A percentile compares a stretch with the other conserved stretches of the same genome.
Conservation (phyloP, 2,113 vertebrate species). For the Alouatta palliata region DNA sequence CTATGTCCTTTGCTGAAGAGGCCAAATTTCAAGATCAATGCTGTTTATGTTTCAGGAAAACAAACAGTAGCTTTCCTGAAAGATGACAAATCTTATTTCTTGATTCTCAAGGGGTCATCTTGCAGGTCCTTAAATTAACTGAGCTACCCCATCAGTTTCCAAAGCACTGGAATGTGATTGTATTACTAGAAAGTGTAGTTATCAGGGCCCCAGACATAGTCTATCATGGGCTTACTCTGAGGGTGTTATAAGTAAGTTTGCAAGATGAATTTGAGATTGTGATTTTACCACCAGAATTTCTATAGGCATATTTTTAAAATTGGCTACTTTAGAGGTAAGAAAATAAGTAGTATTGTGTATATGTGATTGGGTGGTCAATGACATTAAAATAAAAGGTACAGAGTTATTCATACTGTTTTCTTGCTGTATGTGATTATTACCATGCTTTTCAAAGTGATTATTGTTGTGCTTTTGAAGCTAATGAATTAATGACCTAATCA, state of each 20-base stretch:
- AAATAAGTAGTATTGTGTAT: not conserved
- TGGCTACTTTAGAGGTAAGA: conserved; percentile 19
- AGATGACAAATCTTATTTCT: not conserved
- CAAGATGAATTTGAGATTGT: conserved; percentile 5
- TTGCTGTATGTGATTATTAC: not conserved
- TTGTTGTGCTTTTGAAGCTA: not conserved
- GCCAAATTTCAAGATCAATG: not conserved
- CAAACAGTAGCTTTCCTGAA: not conserved
- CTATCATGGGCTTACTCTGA: not conserved
- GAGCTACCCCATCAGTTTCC: not conserved
- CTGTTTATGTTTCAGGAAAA: not conserved
- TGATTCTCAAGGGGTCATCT: conserved; percentile 19
- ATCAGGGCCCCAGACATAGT: not conserved
- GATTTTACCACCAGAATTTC: not conserved
- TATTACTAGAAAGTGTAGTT: conserved; percentile 27
- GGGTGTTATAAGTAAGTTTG: not conserved
- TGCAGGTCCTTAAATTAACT: not conserved
- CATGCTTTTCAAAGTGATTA: not conserved
- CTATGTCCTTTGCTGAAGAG: not conserved
- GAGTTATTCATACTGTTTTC: not conserved
- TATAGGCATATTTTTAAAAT: not conserved
- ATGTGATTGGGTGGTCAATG: not conserved
- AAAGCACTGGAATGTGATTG: not conserved
- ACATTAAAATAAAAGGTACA: not conserved
- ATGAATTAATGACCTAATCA: not conserved